These are phyloP conservation scores for Habroteleia sp. DNA, from an alignment of 2,888 invertebrate species.

Conservation along the genomic window DNA sequence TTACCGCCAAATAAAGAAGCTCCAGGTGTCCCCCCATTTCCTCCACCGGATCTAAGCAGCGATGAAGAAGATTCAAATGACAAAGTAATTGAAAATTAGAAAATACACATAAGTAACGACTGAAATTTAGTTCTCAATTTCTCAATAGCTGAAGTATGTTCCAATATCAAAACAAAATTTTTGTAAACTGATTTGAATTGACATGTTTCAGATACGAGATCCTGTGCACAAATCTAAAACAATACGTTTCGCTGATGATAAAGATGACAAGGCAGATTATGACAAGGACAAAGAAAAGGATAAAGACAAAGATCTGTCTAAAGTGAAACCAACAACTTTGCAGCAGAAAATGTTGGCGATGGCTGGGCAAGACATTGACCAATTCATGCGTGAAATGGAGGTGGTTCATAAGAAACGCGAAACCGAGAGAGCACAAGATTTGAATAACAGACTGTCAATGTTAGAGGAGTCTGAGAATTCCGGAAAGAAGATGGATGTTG, in stretches of 20 bases:
- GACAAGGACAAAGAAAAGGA: constrained; percentile 78
- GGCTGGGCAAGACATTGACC: constrained; percentile 94
- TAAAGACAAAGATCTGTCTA: constrained; percentile 78
- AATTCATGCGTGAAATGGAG: constrained; percentile 96
- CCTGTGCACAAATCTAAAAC: constrained; percentile 81
- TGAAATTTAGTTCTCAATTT: too few species aligned
- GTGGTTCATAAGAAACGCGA: constrained; percentile 90
- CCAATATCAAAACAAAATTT: too few species aligned
- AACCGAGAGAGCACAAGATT: constrained; percentile 85
- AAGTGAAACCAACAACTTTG: constrained; percentile 87
- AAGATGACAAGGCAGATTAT: constrained; percentile 82
- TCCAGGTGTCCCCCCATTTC: constrained; percentile 93
- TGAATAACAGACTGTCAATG: constrained; percentile 82
- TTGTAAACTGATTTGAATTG: too few species aligned
- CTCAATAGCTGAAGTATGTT: too few species aligned
- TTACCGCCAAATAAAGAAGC: constrained; percentile 84
- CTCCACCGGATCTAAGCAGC: constrained; percentile 88
- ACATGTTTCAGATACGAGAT: constrained; percentile 77
- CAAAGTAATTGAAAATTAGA: constrained; percentile 69
- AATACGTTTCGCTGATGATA: constrained; percentile 85
- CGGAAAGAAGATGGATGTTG: constrained; percentile 67
- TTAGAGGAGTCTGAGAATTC: constrained; percentile 73
- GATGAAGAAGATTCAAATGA: constrained; percentile 82
- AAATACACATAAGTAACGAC: too few species aligned
- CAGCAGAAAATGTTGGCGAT: constrained; percentile 94